A percentile compares a stretch with the other conserved stretches of the same genome.
These are phyloP conservation scores for Diglossa brunneiventris DNA, from an alignment of 2,113 vertebrate species.

Conservation along the genomic window DNA sequence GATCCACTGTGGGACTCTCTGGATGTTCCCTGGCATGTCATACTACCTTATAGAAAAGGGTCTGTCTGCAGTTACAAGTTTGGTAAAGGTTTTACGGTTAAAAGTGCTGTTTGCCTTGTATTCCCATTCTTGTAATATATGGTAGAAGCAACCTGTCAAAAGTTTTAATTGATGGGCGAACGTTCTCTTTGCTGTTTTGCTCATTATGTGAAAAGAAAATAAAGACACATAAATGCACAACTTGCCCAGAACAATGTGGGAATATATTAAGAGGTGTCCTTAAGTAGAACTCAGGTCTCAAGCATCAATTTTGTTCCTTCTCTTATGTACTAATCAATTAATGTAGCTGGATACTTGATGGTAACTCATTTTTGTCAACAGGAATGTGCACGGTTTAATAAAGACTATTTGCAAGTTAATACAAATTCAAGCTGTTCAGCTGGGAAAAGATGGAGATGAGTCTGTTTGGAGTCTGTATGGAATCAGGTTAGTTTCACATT, in stretches of 20 bases:
- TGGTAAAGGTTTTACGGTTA: not conserved
- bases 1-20: not conserved
- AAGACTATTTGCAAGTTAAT: conserved; percentile 84
- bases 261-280: not conserved
- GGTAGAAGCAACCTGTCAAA: not conserved
- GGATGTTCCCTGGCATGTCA: not conserved
- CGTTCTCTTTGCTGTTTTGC: not conserved
- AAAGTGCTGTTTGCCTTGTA: not conserved
- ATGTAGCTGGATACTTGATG: not conserved
- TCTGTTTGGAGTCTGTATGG: conserved; percentile 78
- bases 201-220: not conserved
- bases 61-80: not conserved
- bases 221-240: rapidly evolving
- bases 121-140: not conserved
- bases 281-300: not conserved
- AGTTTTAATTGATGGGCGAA: not conserved
- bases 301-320: not conserved
- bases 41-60: not conserved
- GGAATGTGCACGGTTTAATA: conserved; percentile 88
- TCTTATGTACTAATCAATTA: not conserved
- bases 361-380: conserved; percentile 57
- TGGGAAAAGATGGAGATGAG: conserved; percentile 49
- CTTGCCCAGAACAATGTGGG: not conserved
- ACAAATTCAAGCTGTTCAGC: conserved; percentile 80
- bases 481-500: conserved; percentile 79